phyloP scores from a whole-genome alignment of 2,113 vertebrate species.

The Chlorodrepanis virens region DNA sequence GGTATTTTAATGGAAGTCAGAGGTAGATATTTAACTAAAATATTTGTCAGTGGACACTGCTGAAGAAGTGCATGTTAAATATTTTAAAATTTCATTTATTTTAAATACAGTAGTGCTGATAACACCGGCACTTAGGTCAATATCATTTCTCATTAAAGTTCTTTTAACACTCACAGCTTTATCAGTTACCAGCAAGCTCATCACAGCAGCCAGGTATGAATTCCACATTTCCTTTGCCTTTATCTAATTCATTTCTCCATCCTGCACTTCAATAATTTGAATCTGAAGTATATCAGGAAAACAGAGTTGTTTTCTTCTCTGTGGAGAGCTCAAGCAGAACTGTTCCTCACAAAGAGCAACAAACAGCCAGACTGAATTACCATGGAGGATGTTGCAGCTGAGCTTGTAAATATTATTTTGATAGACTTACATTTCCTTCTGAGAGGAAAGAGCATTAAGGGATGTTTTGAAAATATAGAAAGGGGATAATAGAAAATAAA shows the following conservation, averaged over 20 bases:
- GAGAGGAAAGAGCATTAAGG: background rate
- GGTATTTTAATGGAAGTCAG: background rate
- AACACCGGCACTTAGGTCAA: background rate
- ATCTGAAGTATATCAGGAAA: slow-evolving; percentile 23
- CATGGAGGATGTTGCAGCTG: background rate
- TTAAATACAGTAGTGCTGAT: background rate
- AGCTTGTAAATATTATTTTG: slow-evolving; percentile 32
- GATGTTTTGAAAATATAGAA: background rate
- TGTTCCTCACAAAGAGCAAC: background rate
- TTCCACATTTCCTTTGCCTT: background rate
- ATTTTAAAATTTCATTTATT: background rate
- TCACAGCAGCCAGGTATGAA: background rate
- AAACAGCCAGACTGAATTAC: background rate
- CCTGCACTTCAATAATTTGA: background rate
- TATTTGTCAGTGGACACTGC: background rate
- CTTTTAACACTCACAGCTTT: background rate
- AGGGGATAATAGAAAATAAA: background rate
- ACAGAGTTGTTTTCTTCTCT: slow-evolving; percentile 16
- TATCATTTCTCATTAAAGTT: background rate
- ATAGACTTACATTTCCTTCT: slow-evolving; percentile 9
- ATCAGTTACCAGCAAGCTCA: background rate
- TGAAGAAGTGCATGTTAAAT: slow-evolving; percentile 1
- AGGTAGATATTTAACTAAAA: background rate
- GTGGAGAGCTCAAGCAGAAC: background rate
- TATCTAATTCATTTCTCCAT: background rate